A percentile compares a stretch with the other conserved stretches of the same genome.
Conservation (phyloP, 2,888 invertebrate species). For the Poecilobothrus nobilitatus region DNA sequence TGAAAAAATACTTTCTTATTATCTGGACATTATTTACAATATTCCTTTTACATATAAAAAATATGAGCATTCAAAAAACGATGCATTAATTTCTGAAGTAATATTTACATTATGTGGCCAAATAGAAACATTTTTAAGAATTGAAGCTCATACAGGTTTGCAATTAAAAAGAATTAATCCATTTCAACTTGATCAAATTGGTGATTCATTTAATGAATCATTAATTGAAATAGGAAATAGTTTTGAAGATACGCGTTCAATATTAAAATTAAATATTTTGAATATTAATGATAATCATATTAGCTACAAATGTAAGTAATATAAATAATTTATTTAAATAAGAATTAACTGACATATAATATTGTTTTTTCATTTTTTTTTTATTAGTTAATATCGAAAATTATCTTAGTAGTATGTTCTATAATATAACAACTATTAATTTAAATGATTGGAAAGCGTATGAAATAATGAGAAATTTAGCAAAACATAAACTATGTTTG, state of each 20-base stretch:
- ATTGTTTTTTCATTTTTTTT: neutral
- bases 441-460: slow-evolving; percentile 97
- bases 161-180: slow-evolving; percentile 67
- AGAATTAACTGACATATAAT: neutral
- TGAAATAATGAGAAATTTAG: slow-evolving; percentile 91
- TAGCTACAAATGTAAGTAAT: neutral
- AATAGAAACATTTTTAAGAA: slow-evolving; percentile 85
- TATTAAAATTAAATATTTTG: neutral
- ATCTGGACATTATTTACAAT: neutral
- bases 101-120: slow-evolving; percentile 69
- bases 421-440: slow-evolving; percentile 94
- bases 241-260: neutral
- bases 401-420: slow-evolving; percentile 90
- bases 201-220: neutral
- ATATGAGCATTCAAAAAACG: neutral
- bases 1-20: neutral
- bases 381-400: slow-evolving; percentile 59
- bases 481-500: slow-evolving; percentile 71
- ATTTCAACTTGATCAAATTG: slow-evolving; percentile 45
- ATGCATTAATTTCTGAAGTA: slow-evolving; percentile 41
- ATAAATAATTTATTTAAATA: neutral
- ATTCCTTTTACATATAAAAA: neutral
- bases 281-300: neutral
- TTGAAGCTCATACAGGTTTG: slow-evolving; percentile 87
- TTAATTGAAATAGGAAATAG: neutral